Conservation (phyloP, 2,888 invertebrate genomes). For the Meiosimyza decipiens region DNA sequence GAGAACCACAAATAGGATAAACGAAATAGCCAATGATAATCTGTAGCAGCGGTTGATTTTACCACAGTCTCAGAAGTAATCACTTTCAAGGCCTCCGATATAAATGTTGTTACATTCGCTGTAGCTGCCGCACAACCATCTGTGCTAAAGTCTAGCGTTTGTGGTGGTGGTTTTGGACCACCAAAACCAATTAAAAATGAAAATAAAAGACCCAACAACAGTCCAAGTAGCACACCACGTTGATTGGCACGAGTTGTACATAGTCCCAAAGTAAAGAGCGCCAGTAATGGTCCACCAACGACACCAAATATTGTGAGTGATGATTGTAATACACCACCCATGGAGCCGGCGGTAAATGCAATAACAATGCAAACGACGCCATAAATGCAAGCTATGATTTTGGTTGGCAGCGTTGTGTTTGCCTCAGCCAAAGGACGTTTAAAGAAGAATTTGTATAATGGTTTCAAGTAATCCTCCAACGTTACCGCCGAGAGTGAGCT, state of each 20-base stretch:
- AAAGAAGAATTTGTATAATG: slow-evolving; percentile 66
- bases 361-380: slow-evolving; percentile 82
- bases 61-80: neutral
- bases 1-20: slow-evolving; percentile 82
- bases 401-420: slow-evolving; percentile 71
- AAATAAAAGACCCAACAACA: slow-evolving; percentile 74
- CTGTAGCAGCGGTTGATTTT: neutral
- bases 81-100: slow-evolving; percentile 41
- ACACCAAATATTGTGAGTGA: slow-evolving; percentile 88
- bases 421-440: slow-evolving; percentile 66
- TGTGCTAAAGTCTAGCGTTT: slow-evolving; percentile 70
- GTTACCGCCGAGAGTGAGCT: slow-evolving; percentile 93
- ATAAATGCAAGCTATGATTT: slow-evolving; percentile 77
- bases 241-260: slow-evolving; percentile 79
- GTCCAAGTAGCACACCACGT: slow-evolving; percentile 76
- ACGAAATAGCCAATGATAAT: slow-evolving; percentile 72
- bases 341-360: slow-evolving; percentile 83
- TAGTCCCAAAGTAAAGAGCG: slow-evolving; percentile 87
- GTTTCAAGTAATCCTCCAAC: slow-evolving; percentile 85
- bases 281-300: slow-evolving; percentile 86
- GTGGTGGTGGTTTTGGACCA: slow-evolving; percentile 74
- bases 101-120: slow-evolving; percentile 32
- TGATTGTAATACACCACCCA: slow-evolving; percentile 87
- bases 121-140: slow-evolving; percentile 68
- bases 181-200: slow-evolving; percentile 89